phyloP scores from a whole-genome alignment of 2,797 vertebrate species.

The Gymnodraco acuticeps region DNA sequence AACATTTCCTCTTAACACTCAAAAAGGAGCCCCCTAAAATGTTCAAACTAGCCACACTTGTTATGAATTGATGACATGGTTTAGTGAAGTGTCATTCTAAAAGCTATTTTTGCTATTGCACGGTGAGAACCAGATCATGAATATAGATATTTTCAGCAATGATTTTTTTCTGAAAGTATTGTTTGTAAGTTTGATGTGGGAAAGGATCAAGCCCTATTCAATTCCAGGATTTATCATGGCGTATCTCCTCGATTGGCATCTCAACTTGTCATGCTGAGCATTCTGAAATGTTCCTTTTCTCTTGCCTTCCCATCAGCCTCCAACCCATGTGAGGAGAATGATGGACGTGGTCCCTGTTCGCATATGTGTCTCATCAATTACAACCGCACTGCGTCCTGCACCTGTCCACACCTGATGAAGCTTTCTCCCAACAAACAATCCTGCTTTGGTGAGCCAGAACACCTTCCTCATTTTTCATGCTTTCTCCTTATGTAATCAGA shows the following conservation, averaged over 20 bases:
- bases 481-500: slow-evolving; percentile 7
- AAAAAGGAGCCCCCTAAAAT: background rate
- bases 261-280: background rate
- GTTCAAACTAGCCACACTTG: background rate
- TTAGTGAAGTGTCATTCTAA: background rate
- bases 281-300: slow-evolving; percentile 11
- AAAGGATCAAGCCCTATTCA: background rate
- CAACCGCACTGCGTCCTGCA: slow-evolving; percentile 93
- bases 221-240: slow-evolving; percentile 3
- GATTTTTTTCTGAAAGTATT: background rate
- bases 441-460: slow-evolving; percentile 90
- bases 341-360: slow-evolving; percentile 94
- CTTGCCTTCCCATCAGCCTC: slow-evolving; percentile 81
- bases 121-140: background rate
- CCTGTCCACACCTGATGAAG: slow-evolving; percentile 98
- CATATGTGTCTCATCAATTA: slow-evolving; percentile 98
- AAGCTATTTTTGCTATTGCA: background rate
- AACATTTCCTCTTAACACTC: background rate
- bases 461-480: slow-evolving; percentile 21
- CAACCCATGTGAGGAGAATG: slow-evolving; percentile 93
- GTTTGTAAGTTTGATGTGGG: too few relatives aligned
- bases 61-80: background rate
- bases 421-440: slow-evolving; percentile 91
- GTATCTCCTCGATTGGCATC: slow-evolving; percentile 4
- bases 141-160: slow-evolving; percentile 12